Base-by-base conservation (phyloP, 1,140 invertebrate genomes). In the Goniozus legneri region DNA sequence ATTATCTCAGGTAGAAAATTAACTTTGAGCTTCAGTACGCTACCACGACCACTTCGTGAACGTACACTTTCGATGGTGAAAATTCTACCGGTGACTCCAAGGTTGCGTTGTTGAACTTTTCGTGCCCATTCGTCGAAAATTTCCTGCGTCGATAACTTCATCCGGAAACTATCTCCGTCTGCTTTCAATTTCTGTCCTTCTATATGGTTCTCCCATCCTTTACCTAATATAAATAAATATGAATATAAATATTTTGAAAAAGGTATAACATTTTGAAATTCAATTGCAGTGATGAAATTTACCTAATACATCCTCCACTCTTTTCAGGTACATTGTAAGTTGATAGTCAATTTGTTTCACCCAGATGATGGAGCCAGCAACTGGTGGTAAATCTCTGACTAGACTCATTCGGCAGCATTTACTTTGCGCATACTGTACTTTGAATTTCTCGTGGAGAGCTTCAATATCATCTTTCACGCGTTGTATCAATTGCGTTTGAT, bases 1-100 rank as follows among this genome's bases (percentile, higher is more conserved):
- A 99, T 99, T 44, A 98, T 97, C 75, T 99, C 97, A 1, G 95
- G 95, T 30, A 95, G 79, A 70, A 99, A 99, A 77, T 99, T 99
- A 1, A 99, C 95, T 73, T 89, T 89, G 20, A 99, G 71, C 62
- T 92, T 93, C 2, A 97, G 79, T n/a, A 92, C 80, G 70, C 89
- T 96, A 61, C 91, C 91, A 60, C 91, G 87, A 27, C 90, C 91
- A 41, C 84, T 86, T 39, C 89, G 82, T 2, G 88, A 88, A 45
- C 91, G 83, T 1, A 85, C 84, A 3, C 82, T 91, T 64, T 98
- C 95, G 58, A 98, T 96, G 3, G 87, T 87, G 70, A 98, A 99
- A 50, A 99, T 97, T 41, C 92, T 81, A 0, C 95, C 95, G 20
- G 88, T 88, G 12, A 97, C 93, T 10, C 92, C 91, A 13, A 97